A percentile compares a stretch with the other conserved stretches of the same genome.
Conservation (phyloP, 2,797 vertebrate species). For the Pagetopsis macropterus region DNA sequence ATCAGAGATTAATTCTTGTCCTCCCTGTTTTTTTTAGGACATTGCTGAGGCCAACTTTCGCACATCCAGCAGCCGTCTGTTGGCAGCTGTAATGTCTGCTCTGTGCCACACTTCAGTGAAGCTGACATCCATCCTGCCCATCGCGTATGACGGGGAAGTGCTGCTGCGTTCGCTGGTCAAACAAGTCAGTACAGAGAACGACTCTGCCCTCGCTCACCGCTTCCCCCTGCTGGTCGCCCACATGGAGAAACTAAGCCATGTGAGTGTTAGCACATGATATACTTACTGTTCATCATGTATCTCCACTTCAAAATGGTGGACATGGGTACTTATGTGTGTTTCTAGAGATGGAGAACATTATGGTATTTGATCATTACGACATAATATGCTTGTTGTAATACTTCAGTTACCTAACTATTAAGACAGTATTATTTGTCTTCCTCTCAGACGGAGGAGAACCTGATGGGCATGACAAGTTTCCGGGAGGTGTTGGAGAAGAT, state of each 20-base stretch:
- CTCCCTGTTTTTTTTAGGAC: constrained; percentile 82
- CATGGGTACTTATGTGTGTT: background rate
- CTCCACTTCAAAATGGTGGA: constrained; percentile 8
- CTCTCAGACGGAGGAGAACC: constrained; percentile 93
- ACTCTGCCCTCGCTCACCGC: constrained; percentile 95
- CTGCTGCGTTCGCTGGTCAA: constrained; percentile 95
- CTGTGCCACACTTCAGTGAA: constrained; percentile 97
- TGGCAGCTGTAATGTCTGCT: constrained; percentile 98
- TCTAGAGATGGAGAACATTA: background rate
- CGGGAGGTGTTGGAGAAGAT: constrained; percentile 98
- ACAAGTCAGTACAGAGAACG: constrained; percentile 98
- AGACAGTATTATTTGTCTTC: background rate
- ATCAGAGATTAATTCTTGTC: background rate
- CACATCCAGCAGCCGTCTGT: constrained; percentile 95
- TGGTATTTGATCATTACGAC: background rate
- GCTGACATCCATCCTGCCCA: constrained; percentile 96
- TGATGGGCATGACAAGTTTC: constrained; percentile 98
- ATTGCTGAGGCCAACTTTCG: constrained; percentile 99
- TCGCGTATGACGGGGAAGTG: constrained; percentile 96
- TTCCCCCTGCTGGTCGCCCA: constrained; percentile 97
- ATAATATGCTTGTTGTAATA: background rate
- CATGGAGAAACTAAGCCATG: constrained; percentile 99
- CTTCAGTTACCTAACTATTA: background rate
- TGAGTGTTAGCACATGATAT: constrained; percentile 63
- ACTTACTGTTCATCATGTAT: background rate